These are phyloP conservation scores for Parasteatoda lunata DNA, from an alignment of 2,888 invertebrate genomes.

Conservation along the genomic window DNA sequence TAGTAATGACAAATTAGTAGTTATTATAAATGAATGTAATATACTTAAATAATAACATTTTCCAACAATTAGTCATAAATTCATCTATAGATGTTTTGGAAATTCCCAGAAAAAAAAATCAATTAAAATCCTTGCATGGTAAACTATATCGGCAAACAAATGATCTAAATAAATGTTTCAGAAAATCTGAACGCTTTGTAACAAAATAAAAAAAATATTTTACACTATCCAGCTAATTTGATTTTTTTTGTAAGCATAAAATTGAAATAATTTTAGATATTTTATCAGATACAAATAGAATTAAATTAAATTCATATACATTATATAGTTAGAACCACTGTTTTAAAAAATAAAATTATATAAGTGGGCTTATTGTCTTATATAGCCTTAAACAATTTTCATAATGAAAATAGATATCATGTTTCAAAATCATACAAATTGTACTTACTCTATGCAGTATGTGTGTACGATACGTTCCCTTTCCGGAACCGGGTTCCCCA, in stretches of 20 bases:
- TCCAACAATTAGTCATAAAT: too few relatives aligned
- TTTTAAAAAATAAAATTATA: not conserved
- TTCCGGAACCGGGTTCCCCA: conserved; percentile 87
- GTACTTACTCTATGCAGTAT: conserved; percentile 83
- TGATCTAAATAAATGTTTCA: too few relatives aligned
- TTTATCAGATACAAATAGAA: not conserved
- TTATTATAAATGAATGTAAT: too few relatives aligned
- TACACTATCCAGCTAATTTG: not conserved
- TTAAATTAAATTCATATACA: too few relatives aligned
- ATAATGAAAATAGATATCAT: not conserved
- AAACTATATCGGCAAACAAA: too few relatives aligned
- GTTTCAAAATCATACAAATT: not conserved
- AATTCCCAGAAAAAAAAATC: too few relatives aligned
- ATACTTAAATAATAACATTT: too few relatives aligned
- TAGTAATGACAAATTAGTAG: too few relatives aligned
- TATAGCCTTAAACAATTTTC: not conserved
- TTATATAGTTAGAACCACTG: too few relatives aligned
- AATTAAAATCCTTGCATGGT: too few relatives aligned
- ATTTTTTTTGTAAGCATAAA: not conserved
- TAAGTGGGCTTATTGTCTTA: not conserved
- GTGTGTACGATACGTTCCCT: conserved; percentile 95
- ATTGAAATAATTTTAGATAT: not conserved
- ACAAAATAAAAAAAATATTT: not conserved
- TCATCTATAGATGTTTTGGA: too few relatives aligned
- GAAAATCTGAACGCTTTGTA: too few relatives aligned